A percentile compares a stretch with the other conserved stretches of the same genome.
phyloP scores from a whole-genome alignment of 2,113 vertebrate genomes.

The Struthidea cinerea region DNA sequence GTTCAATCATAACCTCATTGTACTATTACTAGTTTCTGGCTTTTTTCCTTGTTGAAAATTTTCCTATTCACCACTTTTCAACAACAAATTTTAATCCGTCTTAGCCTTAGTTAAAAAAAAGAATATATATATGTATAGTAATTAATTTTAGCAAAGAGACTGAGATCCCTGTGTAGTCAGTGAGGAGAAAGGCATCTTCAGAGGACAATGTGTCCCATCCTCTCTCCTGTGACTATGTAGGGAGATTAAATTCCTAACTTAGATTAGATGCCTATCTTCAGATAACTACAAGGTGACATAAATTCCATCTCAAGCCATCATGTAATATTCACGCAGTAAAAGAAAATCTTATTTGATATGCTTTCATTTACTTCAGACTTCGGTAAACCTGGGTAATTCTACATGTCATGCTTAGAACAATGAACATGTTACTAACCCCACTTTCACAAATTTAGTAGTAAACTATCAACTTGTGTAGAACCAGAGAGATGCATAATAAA shows the following conservation, averaged over 20 bases:
- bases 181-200: not conserved
- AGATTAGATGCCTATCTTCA: not conserved
- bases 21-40: not conserved
- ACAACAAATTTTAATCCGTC: not conserved
- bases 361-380: not conserved
- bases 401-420: constrained; percentile 23
- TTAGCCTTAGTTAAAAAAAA: not conserved
- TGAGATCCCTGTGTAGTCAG: not conserved
- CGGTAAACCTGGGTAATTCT: constrained; percentile 36
- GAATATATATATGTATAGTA: too few species aligned
- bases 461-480: constrained; percentile 37
- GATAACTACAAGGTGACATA: not conserved
- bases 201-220: not conserved
- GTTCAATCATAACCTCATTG: not conserved
- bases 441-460: constrained; percentile 49
- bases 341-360: constrained; percentile 20
- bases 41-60: not conserved
- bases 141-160: not conserved
- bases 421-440: not conserved
- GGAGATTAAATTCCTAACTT: not conserved
- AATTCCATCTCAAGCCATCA: not conserved
- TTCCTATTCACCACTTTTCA: not conserved
- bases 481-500: constrained; percentile 50
- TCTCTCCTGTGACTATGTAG: not conserved
- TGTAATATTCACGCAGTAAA: not conserved